phyloP scores from a whole-genome alignment of 2,113 vertebrate species.

The Oreocharis arfaki region DNA sequence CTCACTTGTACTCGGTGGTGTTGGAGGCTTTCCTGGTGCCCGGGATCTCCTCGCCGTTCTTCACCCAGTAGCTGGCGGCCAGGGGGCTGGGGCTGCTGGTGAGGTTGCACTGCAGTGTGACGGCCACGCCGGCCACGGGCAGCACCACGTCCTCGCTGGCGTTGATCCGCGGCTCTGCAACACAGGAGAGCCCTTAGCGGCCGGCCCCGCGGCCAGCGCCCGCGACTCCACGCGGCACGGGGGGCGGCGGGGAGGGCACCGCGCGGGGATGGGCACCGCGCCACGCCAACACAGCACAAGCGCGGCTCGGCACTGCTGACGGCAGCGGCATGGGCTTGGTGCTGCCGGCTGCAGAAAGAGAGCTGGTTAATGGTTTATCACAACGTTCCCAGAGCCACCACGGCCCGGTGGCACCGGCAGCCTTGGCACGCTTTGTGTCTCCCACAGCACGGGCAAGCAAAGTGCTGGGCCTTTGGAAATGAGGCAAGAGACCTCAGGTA shows the following conservation, averaged over 20 bases:
- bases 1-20: constrained; percentile 84
- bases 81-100: constrained; percentile 83
- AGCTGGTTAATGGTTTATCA: accelerated
- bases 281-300: neutral
- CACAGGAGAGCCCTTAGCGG: neutral
- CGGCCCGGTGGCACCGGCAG: neutral
- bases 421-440: neutral
- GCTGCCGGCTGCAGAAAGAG: neutral
- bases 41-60: constrained; percentile 86
- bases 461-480: neutral
- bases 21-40: constrained; percentile 75
- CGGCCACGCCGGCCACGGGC: constrained; percentile 21
- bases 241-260: neutral
- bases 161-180: constrained; percentile 94
- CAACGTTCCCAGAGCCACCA: neutral
- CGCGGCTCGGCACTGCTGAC: neutral
- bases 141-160: constrained; percentile 85
- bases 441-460: accelerated
- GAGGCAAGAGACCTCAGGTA: accelerated
- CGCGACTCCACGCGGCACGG: neutral
- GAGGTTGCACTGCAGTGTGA: constrained; percentile 90
- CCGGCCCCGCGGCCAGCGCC: accelerated
- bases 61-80: constrained; percentile 90
- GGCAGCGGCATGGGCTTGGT: accelerated
- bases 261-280: neutral